phyloP scores from a whole-genome alignment of 2,113 vertebrate species.

The Microcebus tavaratra region DNA sequence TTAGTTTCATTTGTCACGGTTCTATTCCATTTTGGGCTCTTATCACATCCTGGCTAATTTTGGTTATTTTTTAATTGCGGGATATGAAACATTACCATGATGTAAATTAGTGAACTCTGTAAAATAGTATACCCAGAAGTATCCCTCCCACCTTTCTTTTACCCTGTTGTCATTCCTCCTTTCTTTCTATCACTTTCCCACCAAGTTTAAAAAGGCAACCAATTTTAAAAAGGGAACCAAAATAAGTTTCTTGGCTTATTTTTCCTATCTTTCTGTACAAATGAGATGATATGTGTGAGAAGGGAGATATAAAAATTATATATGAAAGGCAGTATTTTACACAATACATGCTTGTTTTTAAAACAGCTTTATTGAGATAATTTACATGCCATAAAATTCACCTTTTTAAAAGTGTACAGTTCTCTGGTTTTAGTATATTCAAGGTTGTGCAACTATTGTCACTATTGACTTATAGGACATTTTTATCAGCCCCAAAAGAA shows the following conservation, averaged over 20 bases:
- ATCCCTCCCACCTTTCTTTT: neutral
- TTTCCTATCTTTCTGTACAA: neutral
- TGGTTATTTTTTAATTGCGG: neutral
- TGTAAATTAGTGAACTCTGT: neutral
- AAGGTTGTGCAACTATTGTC: neutral
- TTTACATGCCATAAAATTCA: neutral
- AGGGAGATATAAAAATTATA: neutral
- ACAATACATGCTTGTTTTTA: neutral
- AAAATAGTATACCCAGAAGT: neutral
- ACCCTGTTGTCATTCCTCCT: neutral
- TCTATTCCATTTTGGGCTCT: neutral
- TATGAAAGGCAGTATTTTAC: neutral
- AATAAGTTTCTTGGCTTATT: neutral
- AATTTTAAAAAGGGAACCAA: neutral
- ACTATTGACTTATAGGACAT: neutral
- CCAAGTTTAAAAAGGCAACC: neutral
- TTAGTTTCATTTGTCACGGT: constrained; percentile 25
- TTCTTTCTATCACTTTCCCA: neutral
- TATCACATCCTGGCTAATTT: neutral
- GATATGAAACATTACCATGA: neutral
- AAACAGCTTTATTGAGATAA: neutral
- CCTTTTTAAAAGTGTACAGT: neutral
- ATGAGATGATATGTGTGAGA: neutral
- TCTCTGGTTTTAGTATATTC: neutral
- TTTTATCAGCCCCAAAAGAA: neutral